Evolutionary conservation across 2,797 vertebrate species (phyloP), one percentile per base, ranked within the genome.

Genomic region (Melanotaenia pygmaea): DNA sequence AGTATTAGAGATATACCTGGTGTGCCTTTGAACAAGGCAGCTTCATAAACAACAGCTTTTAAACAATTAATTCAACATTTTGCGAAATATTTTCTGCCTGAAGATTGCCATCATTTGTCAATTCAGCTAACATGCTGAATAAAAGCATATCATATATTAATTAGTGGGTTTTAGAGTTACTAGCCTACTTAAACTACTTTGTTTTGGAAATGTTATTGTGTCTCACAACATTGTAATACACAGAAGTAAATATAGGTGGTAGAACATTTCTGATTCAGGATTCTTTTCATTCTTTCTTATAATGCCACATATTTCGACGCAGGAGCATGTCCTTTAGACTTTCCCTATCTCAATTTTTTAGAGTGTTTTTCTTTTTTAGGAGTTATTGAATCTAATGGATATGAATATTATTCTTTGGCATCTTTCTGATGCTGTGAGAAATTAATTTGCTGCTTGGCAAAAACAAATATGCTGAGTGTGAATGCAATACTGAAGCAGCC

Each of bases 171-270:
- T 28, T 56, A 56, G 11, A 59, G n/a, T 34, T 54, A 5, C 4
- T 8, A 3, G 38, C n/a, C 5, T n/a, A 28, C 32, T 45, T 37
- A 24, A 45, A 24, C 51, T 30, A 11, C 38, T 57, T 58, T 22
- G 32, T 16, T 13, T 38, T 32, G 9, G 5, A 51, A 57, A 1
- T 20, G 4, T 14, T 24, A 14, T 32, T 34, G 10, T 24, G 37
- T 40, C 20, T 26, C 1, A 45, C 14, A 13, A 47, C 8, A 22
- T 40, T 56, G 26, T 63, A 30, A 59, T 28, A 47, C 34, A 37
- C 38, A 66, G 11, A 64, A 60, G 12, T 30, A 8, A 22, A 67
- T 16, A 63, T 51, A 61, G 59, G 11, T 67, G 32, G 14, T 6
- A 28, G 56, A 54, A 59, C 18, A 24, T 13, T 61, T 28, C 22